Percentiles rank a stretch among this genome's conserved stretches.
phyloP scores from a whole-genome alignment of 2,888 invertebrate species.

The Lepidochitona cinerea region DNA sequence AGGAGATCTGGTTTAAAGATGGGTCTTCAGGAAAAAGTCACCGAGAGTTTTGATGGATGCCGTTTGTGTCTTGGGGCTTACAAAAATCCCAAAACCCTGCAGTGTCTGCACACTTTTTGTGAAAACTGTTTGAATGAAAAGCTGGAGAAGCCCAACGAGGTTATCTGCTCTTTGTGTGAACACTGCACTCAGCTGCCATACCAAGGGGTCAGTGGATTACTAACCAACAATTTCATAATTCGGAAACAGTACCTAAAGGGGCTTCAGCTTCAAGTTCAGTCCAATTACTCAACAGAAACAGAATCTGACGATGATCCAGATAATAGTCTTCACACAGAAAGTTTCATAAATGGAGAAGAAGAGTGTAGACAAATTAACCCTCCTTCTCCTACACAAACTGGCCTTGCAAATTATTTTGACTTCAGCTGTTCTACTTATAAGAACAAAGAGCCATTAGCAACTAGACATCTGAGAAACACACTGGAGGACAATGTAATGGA shows the following conservation, averaged over 20 bases:
- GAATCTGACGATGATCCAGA: neutral
- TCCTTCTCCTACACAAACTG: constrained; percentile 48
- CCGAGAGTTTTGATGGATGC: constrained; percentile 16
- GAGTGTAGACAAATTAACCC: constrained; percentile 20
- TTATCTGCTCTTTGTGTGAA: constrained; percentile 34
- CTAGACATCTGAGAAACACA: neutral
- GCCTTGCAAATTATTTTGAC: constrained; percentile 40
- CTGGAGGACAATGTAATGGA: constrained; percentile 22
- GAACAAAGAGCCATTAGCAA: constrained; percentile 53
- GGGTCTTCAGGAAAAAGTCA: no score
- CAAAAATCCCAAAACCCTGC: constrained; percentile 49
- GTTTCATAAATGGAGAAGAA: neutral
- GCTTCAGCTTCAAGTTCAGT: neutral
- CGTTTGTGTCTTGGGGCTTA: constrained; percentile 51
- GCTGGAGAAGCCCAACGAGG: constrained; percentile 4
- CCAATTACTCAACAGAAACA: neutral
- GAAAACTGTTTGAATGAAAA: constrained; percentile 43
- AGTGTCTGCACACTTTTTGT: constrained; percentile 62
- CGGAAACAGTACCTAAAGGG: neutral
- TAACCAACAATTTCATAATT: constrained; percentile 26
- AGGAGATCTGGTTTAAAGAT: no score
- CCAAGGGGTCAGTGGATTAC: constrained; percentile 18
- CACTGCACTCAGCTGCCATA: constrained; percentile 21
- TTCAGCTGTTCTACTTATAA: no score
- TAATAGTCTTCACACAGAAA: neutral